A percentile compares a stretch with the other conserved stretches of the same genome.
These are phyloP conservation scores for Sceliomorpha sp. DNA, from an alignment of 2,888 invertebrate genomes.

Conservation along the genomic window DNA sequence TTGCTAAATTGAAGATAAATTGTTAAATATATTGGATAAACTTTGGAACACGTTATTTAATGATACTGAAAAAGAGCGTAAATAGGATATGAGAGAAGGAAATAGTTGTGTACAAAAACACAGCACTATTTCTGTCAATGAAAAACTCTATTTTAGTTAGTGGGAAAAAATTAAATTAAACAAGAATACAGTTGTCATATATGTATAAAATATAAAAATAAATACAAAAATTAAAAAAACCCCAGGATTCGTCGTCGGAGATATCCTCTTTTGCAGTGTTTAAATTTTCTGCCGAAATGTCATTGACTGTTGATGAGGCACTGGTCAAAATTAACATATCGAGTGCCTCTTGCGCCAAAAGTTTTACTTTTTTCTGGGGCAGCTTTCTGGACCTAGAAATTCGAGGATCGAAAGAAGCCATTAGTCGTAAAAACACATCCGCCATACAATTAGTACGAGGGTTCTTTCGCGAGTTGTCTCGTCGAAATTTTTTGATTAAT, in stretches of 20 bases:
- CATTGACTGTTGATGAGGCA: background rate
- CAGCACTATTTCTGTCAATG: background rate
- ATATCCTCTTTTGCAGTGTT: background rate
- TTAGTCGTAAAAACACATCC: constrained; percentile 10
- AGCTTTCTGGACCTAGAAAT: constrained; percentile 4
- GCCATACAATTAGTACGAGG: background rate
- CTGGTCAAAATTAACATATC: background rate
- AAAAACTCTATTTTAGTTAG: background rate
- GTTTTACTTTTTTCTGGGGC: constrained; percentile 4
- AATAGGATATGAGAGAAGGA: constrained; percentile 5
- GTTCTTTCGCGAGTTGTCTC: background rate
- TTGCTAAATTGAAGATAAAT: constrained; percentile 2
- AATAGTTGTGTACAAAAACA: background rate
- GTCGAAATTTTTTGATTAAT: constrained; percentile 4
- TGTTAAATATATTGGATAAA: constrained; percentile 2
- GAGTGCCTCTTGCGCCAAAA: background rate
- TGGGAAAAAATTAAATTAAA: background rate
- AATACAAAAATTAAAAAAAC: constrained; percentile 4
- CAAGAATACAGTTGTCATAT: no score
- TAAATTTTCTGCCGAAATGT: constrained; percentile 2
- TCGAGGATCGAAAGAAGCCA: constrained; percentile 3
- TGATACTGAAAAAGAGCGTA: constrained; percentile 1
- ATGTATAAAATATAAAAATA: no score
- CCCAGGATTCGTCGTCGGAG: constrained; percentile 8
- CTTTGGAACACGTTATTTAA: background rate